Conservation (phyloP, 1,140 invertebrate species). For the Papilio machaon region DNA sequence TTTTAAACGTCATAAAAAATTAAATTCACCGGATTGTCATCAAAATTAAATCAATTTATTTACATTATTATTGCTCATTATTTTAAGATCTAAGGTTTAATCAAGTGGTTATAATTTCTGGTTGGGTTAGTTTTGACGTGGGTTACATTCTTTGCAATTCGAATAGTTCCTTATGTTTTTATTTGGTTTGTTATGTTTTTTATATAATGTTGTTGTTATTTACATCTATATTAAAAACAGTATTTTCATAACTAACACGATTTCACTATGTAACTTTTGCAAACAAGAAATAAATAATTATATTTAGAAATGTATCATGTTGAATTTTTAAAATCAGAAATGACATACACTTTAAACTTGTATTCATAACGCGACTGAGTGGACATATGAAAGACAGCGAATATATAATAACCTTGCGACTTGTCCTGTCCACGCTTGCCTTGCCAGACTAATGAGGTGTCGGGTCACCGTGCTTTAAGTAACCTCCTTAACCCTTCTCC, state of each 20-base stretch:
- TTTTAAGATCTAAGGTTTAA: background rate
- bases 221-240: too few species aligned
- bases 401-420: background rate
- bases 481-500: background rate
- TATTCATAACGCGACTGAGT: background rate
- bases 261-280: too few species aligned
- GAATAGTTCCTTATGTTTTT: too few species aligned
- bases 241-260: too few species aligned
- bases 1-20: constrained; percentile 8
- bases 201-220: too few species aligned
- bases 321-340: background rate
- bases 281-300: too few species aligned
- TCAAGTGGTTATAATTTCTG: background rate
- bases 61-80: too few species aligned
- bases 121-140: background rate
- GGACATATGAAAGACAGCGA: background rate
- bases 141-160: background rate
- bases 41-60: background rate
- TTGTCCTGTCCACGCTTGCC: constrained; percentile 1
- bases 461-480: background rate
- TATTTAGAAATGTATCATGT: background rate
- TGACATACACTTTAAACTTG: background rate
- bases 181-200: too few species aligned
- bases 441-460: background rate
- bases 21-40: background rate